Evolutionary conservation across 2,888 invertebrate species (phyloP), one percentile per base, ranked within the genome.

Genomic region (Beris morrisii): DNA sequence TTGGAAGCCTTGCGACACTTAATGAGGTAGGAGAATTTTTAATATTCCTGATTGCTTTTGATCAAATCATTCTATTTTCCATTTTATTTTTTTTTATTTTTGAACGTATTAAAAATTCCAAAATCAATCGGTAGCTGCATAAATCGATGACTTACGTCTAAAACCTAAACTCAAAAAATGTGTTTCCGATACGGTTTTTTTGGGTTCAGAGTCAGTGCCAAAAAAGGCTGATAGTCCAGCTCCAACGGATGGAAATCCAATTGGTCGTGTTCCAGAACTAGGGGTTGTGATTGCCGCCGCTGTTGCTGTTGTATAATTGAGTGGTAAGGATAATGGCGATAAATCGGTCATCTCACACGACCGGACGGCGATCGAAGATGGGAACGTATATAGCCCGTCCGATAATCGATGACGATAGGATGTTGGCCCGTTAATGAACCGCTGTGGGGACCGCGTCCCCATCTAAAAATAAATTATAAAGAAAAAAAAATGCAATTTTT

Each of bases 321-420:
- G 48, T 12, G 38, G 30, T 30, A 71, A 71, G 73, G 73, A 38
- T 69, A 78, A 77, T 72, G 80, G 78, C 74, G 79, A 78, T 74
- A 78, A 74, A 75, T 80, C 84, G 87, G 89, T 93, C 91, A 95
- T 88, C 95, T 88, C 81, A 95, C 95, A 82, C 94, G 88, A 78
- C 95, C 95, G 71, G 93, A 94, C 58, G 94, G 94, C 75, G 95
- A 95, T 74, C 95, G 88, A 75, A 95, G 86, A 82, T 95, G 92
- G 72, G 94, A 95, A 74, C 93, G 88, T 80, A 95, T 94, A 84
- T 94, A 94, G 70, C 81, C 81, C 78, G 81, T 81, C 78, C 81
- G 80, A 79, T 79, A 81, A 69, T 81, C 81, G 73, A 80, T 80
- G 77, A 77, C 78, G 75, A 77, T 79, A 76, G 79, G 80, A 78